These are phyloP conservation scores for Cotesia vestalis DNA, from an alignment of 1,140 invertebrate genomes.

Conservation along the genomic window DNA sequence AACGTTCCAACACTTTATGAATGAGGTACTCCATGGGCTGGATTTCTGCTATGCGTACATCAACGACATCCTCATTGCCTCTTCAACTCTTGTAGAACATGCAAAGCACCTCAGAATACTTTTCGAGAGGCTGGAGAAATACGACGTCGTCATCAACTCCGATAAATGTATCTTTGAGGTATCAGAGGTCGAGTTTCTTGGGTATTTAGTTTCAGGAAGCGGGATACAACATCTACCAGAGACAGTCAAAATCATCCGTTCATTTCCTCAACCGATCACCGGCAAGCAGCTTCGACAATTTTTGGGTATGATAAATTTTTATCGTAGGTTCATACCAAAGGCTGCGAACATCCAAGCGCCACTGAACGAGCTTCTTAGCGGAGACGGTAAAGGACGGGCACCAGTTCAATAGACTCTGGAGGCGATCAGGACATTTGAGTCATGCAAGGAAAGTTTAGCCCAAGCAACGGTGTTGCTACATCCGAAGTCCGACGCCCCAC, in stretches of 20 bases:
- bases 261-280: constrained; percentile 41
- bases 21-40: constrained; percentile 54
- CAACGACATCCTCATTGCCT: constrained; percentile 55
- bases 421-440: constrained; percentile 43
- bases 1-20: constrained; percentile 49
- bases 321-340: constrained; percentile 41
- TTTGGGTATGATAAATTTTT: constrained; percentile 46
- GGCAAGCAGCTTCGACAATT: constrained; percentile 46
- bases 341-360: constrained; percentile 42
- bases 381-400: constrained; percentile 40
- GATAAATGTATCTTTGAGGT: constrained; percentile 48
- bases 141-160: constrained; percentile 48
- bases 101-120: constrained; percentile 42
- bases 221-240: constrained; percentile 41
- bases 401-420: constrained; percentile 34
- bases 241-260: constrained; percentile 46
- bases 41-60: constrained; percentile 49
- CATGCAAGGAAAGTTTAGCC: constrained; percentile 50
- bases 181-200: too few relatives aligned
- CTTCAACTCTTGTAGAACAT: constrained; percentile 46
- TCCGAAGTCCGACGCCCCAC: constrained; percentile 53
- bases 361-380: constrained; percentile 39
- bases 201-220: too few relatives aligned
- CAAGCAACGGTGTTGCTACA: constrained; percentile 47
- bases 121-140: constrained; percentile 45